Evolutionary conservation across 2,888 invertebrate species (phyloP).

Genomic region (Digitonthophagus gazella): DNA sequence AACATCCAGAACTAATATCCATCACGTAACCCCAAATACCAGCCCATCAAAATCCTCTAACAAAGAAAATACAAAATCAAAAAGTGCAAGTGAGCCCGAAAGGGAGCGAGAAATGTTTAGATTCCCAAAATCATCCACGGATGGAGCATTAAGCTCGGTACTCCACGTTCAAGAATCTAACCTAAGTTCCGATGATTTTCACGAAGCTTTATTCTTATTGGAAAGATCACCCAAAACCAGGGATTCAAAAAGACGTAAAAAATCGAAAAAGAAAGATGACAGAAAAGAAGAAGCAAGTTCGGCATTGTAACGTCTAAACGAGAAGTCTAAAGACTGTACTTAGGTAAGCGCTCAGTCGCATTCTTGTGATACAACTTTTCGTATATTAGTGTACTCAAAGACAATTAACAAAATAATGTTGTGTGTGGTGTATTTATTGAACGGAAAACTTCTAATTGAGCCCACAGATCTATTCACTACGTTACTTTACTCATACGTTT

Average conservation of each 20-base stretch:
- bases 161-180: slow-evolving; percentile 58
- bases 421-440: slow-evolving; percentile 5
- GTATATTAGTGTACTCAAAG: slow-evolving; percentile 15
- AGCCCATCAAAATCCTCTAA: slow-evolving; percentile 38
- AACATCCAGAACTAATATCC: slow-evolving; percentile 40
- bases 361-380: slow-evolving; percentile 15
- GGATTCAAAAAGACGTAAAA: slow-evolving; percentile 53
- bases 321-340: slow-evolving; percentile 39
- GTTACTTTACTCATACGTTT: background rate
- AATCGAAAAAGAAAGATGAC: slow-evolving; percentile 52
- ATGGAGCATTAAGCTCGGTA: slow-evolving; percentile 59
- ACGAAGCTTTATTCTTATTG: slow-evolving; percentile 57
- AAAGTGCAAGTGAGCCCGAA: slow-evolving; percentile 56
- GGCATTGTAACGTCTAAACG: slow-evolving; percentile 45
- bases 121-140: slow-evolving; percentile 59
- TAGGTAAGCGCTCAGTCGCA: slow-evolving; percentile 5
- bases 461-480: background rate
- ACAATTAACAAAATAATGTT: background rate
- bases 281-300: slow-evolving; percentile 54
- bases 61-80: slow-evolving; percentile 48
- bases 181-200: slow-evolving; percentile 58
- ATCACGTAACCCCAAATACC: slow-evolving; percentile 40
- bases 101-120: slow-evolving; percentile 55
- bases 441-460: background rate
- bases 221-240: slow-evolving; percentile 56